Evolutionary conservation across 2,113 vertebrate genomes (phyloP).

Genomic region (Rafetus swinhoei): DNA sequence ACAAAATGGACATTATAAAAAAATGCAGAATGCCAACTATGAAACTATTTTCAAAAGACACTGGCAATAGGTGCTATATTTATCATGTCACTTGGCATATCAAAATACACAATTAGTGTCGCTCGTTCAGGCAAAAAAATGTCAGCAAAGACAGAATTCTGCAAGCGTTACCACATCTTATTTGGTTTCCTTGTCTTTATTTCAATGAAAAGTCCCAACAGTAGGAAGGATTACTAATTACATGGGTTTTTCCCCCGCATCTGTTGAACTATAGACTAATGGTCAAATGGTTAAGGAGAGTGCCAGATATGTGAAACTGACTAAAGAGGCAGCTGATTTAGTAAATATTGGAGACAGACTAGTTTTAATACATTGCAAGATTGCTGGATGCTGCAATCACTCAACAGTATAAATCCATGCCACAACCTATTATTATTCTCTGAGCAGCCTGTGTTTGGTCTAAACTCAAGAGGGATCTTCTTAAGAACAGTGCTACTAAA

Average conservation of each 20-base stretch:
- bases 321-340: background rate
- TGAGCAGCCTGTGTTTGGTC: background rate
- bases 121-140: slow-evolving; percentile 4
- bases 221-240: slow-evolving; percentile 10
- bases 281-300: background rate
- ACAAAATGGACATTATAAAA: background rate
- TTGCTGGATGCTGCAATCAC: background rate
- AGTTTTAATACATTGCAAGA: background rate
- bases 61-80: slow-evolving; percentile 8
- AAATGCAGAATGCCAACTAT: slow-evolving; percentile 10
- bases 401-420: background rate
- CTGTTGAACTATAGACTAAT: background rate
- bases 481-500: slow-evolving; percentile 1
- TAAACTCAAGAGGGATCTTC: background rate
- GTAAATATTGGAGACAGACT: slow-evolving; percentile 17
- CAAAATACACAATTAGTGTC: slow-evolving; percentile 57
- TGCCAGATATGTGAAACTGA: background rate
- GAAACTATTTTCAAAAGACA: slow-evolving; percentile 40
- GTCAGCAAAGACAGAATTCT: slow-evolving; percentile 33
- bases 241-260: background rate
- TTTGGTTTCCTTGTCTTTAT: slow-evolving; percentile 22
- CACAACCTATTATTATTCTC: background rate
- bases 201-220: slow-evolving; percentile 26
- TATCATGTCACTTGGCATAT: slow-evolving; percentile 37
- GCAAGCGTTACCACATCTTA: background rate